Percentiles rank a stretch among this genome's conserved stretches.
Evolutionary conservation across 2,113 vertebrate genomes (phyloP).

Genomic region (Atrichornis clamosus): DNA sequence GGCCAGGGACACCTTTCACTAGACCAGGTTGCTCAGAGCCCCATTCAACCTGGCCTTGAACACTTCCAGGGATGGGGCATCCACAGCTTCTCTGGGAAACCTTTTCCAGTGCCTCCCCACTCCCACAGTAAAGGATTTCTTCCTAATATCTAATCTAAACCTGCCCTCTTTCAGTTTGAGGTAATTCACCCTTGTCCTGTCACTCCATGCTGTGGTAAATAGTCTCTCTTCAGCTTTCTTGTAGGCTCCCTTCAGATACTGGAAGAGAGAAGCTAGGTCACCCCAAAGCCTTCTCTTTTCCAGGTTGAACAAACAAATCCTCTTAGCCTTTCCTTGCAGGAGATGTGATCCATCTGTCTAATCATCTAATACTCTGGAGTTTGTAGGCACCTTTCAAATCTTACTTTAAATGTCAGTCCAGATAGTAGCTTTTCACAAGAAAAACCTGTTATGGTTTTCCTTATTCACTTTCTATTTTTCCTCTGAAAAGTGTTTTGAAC

Average conservation of each 20-base stretch:
- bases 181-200: background rate
- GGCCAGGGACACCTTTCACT: background rate
- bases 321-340: background rate
- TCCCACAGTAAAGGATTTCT: background rate
- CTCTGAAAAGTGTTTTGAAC: background rate
- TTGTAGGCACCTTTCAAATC: background rate
- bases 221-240: background rate
- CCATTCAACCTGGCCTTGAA: rapidly evolving
- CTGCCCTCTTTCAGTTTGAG: background rate
- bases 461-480: background rate
- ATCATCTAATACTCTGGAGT: background rate
- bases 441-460: background rate
- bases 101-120: background rate
- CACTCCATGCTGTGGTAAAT: background rate
- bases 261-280: rapidly evolving
- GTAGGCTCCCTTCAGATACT: background rate
- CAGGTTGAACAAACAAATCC: background rate
- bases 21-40: background rate
- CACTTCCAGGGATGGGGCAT: background rate
- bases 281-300: background rate
- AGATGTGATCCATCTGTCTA: background rate
- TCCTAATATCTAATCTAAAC: background rate
- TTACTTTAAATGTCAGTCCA: background rate
- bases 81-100: background rate
- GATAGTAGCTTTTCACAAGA: background rate